phyloP scores from a whole-genome alignment of 2,113 vertebrate genomes.

The Anseranas semipalmata region DNA sequence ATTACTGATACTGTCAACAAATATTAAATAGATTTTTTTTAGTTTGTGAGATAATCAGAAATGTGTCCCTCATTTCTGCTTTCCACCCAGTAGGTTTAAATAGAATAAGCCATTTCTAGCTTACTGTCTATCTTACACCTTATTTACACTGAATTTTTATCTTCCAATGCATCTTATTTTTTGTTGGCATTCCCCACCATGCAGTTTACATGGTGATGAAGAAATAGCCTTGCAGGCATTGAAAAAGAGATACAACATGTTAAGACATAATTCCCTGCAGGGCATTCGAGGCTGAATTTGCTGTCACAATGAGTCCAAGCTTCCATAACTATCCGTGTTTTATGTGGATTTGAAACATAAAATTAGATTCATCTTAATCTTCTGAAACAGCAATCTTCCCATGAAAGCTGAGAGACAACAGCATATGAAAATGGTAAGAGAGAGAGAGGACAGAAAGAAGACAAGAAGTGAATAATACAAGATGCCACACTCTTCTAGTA shows the following conservation, averaged over 20 bases:
- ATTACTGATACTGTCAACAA: slow-evolving; percentile 50
- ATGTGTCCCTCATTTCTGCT: slow-evolving; percentile 7
- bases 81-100: slow-evolving; percentile 60
- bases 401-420: slow-evolving; percentile 64
- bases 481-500: slow-evolving; percentile 17
- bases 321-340: slow-evolving; percentile 69
- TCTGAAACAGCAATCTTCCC: slow-evolving; percentile 70
- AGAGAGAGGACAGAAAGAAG: slow-evolving; percentile 32
- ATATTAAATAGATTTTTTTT: slow-evolving; percentile 14
- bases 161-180: slow-evolving; percentile 50
- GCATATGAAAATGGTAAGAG: slow-evolving; percentile 59
- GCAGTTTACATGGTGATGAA: slow-evolving; percentile 66
- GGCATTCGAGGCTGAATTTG: slow-evolving; percentile 50
- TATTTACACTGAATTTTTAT: slow-evolving; percentile 63
- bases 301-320: slow-evolving; percentile 63
- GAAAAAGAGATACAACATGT: slow-evolving; percentile 56
- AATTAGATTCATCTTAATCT: slow-evolving; percentile 76
- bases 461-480: slow-evolving; percentile 51
- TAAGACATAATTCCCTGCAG: slow-evolving; percentile 67
- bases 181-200: slow-evolving; percentile 68
- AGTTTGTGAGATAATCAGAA: slow-evolving; percentile 53
- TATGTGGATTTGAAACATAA: slow-evolving; percentile 74
- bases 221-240: slow-evolving; percentile 52
- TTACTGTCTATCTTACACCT: slow-evolving; percentile 55
- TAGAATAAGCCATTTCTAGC: slow-evolving; percentile 57